A percentile compares a stretch with the other conserved stretches of the same genome.
These are phyloP conservation scores for Calameuta pallipes DNA, from an alignment of 2,888 invertebrate species.

Conservation along the genomic window DNA sequence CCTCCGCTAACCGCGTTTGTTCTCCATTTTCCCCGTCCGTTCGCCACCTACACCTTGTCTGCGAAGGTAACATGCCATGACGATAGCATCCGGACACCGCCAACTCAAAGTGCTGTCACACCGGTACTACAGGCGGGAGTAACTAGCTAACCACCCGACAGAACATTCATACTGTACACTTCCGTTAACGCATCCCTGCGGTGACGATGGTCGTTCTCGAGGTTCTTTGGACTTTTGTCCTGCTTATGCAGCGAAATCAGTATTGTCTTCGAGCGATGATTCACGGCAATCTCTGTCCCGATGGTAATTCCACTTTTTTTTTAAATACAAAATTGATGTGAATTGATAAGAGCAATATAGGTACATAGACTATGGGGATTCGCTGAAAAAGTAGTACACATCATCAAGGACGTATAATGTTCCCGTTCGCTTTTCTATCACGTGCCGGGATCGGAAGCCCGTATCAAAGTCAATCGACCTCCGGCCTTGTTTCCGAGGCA, in stretches of 20 bases:
- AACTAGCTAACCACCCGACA: background rate
- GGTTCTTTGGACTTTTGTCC: background rate
- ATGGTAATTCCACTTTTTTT: no score
- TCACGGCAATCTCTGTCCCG: no score
- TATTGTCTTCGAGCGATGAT: background rate
- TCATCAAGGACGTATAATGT: background rate
- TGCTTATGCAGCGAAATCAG: background rate
- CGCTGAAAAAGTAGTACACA: background rate
- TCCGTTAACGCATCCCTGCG: background rate
- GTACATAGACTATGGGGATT: no score
- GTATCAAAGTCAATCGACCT: background rate
- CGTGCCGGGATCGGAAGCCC: background rate
- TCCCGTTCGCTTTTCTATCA: background rate
- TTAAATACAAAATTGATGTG: background rate
- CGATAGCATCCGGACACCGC: constrained; percentile 35
- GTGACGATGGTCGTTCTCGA: background rate
- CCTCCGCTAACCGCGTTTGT: constrained; percentile 29
- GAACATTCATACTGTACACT: background rate
- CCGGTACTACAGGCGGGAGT: background rate
- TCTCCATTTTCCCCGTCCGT: constrained; percentile 20
- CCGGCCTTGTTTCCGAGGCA: background rate
- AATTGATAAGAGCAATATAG: background rate
- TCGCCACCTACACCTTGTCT: constrained; percentile 21
- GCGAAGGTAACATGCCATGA: constrained; percentile 41
- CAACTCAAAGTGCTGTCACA: background rate